Evolutionary conservation across 2,113 vertebrate species (phyloP), one percentile per base, ranked within the genome.

Genomic region (Narcine bancroftii): DNA sequence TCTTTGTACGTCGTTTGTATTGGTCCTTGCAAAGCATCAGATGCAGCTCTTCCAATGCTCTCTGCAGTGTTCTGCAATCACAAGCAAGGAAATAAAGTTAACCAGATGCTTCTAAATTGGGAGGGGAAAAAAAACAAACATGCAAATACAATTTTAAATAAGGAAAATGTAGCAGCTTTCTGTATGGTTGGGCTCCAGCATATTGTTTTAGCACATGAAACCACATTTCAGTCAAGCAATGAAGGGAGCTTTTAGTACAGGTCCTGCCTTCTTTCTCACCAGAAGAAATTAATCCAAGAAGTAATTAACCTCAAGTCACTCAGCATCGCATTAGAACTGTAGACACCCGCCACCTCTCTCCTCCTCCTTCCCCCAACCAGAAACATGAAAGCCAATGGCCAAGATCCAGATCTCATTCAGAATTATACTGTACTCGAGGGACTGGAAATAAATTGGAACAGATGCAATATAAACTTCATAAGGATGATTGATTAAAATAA

Each of bases 1-100:
- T 99, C 98, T 93, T 97, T 97, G 94, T 98, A 99, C 6, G 98
- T 97, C 0, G 97, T 94, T 94, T 99, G 98, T 93, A 99, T 99
- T 0, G 97, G 97, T 0, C 97, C 97, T 95, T 99, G 98, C 95
- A 99, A 96, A 0, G 97, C 97, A 71, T 99, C 99, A 0, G 97
- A 97, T 0, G 97, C 97, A 0, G 98, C 97, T 93, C 97, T 97
- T 77, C 98, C 98, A 6, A 99, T 96, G 0, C 96, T 96, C 71
- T 99, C 99, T 4, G 97, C 97, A 50, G 97, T 96, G 94, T 98
- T 99, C 99, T 97, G 92, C 42, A 1, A 94, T 11, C 39, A 17
- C 21, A 91, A 91, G 65, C 2, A 21, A 36, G 66, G 71, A 69
- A 91, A 69, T 7, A 29, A 91, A 89, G 33, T 87, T 63, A 87